A percentile compares a stretch with the other conserved stretches of the same genome.
Evolutionary conservation across 2,113 vertebrate genomes (phyloP).

Genomic region (Strigops habroptila): DNA sequence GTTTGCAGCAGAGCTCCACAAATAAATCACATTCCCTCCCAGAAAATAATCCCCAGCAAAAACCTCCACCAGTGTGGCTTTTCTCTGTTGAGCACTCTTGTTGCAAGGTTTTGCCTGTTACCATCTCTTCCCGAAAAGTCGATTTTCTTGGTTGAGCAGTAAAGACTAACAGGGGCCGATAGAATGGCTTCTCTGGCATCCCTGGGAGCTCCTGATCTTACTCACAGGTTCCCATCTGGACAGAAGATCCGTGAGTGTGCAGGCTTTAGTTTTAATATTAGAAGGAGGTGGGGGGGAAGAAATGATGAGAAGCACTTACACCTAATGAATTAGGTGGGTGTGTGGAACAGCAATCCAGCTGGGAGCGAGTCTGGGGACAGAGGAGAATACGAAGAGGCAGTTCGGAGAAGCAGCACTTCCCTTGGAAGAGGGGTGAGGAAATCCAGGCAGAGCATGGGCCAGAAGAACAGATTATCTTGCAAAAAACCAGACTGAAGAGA

Average conservation of each 20-base stretch:
- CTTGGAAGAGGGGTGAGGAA: neutral
- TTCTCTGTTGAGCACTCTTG: too few species aligned
- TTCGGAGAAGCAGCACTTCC: neutral
- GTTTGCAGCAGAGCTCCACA: neutral
- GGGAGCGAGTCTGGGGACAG: neutral
- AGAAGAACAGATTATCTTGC: neutral
- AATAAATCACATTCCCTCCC: neutral
- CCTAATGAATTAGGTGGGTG: neutral
- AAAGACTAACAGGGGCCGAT: neutral
- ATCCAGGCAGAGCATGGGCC: neutral
- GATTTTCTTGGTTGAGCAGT: neutral
- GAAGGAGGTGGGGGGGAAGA: neutral
- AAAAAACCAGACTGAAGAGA: neutral
- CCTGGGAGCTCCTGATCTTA: neutral
- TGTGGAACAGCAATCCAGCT: neutral
- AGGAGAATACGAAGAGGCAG: too few species aligned
- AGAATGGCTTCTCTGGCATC: neutral
- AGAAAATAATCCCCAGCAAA: neutral
- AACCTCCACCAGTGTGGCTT: neutral
- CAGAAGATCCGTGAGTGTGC: neutral
- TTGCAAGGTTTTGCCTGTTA: neutral
- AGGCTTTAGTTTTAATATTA: neutral
- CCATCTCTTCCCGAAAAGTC: neutral
- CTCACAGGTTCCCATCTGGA: neutral
- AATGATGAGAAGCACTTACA: neutral